Percentiles rank a stretch among this genome's conserved stretches.
Conservation (phyloP, 1,140 invertebrate genomes). For the Drosophila baimaii region DNA sequence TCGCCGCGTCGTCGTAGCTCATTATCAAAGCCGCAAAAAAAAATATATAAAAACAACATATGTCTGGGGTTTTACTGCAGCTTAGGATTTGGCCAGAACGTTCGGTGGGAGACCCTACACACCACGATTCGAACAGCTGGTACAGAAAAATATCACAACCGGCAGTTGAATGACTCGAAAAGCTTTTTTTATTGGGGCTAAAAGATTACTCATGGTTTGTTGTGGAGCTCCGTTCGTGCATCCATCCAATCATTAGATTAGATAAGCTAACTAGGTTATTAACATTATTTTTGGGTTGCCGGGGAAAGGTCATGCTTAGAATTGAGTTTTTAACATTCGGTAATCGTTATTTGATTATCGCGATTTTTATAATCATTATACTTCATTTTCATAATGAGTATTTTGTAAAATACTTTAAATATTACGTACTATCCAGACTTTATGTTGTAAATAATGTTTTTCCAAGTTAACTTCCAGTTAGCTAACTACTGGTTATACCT, state of each 20-base stretch:
- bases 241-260: conserved; percentile 13
- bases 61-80: conserved; percentile 31
- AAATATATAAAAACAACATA: conserved; percentile 3
- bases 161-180: conserved; percentile 44
- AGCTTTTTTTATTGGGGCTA: conserved; percentile 29
- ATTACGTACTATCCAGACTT: too few species aligned
- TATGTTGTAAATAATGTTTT: neutral
- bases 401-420: neutral
- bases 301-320: conserved; percentile 41
- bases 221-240: conserved; percentile 12
- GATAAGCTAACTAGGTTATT: conserved; percentile 42
- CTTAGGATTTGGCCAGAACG: conserved; percentile 26
- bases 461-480: neutral
- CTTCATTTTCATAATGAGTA: neutral
- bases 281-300: conserved; percentile 10
- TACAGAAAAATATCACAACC: conserved; percentile 3
- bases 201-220: conserved; percentile 47
- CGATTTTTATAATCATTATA: neutral
- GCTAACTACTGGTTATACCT: neutral
- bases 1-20: conserved; percentile 1
- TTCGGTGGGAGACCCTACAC: conserved; percentile 18
- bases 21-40: conserved; percentile 43
- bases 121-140: conserved; percentile 8
- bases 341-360: conserved; percentile 12
- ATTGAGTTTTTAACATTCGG: neutral